Base-by-base conservation (phyloP, 2,888 invertebrate genomes). In the Oscheius sp. region DNA sequence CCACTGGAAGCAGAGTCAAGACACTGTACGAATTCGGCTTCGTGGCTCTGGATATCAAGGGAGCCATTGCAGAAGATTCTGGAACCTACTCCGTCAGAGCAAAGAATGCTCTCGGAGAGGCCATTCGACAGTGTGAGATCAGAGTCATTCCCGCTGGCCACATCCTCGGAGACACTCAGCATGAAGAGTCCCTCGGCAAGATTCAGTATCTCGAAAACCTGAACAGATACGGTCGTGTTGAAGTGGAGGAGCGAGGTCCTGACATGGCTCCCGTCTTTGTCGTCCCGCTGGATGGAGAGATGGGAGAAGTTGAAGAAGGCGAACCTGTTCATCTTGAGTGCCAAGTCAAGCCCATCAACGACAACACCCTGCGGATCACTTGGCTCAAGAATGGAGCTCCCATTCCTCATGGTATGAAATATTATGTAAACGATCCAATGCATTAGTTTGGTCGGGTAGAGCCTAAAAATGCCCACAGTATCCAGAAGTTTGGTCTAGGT, bases 341-440 rank as follows among this genome's bases (percentile, higher is more conserved):
- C 79, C 93, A 96, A 79, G 94, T 98, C 63, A 95, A 96, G 89
- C 98, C 97, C 0, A 94, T 96, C 90, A 95, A 94, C 89, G 98
- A 98, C 90, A 92, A 95, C 42, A 94, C 94, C 32, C 93, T 98
- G 93, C 93, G 88, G 70, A 90, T 92, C 48, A 96, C 90, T 90
- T 99, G 98, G 96, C 96, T 94, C 91, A 93, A 94, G 77, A 96
- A 99, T 90, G 96, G 95, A 55, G 93, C 94, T 89, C 94, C 95
- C 11, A 90, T 99, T 75, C 94, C 94, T 81, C 95, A 96, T 90
- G 96, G 97, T 82, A 93, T 89, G 11, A 21, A 21, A 21, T 21
- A 21, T 21, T 21, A 21, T 21, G 21, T 21, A 21, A 21, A 21
- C 21, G 21, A 21, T 21, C 21, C 21, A 21, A 21, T 21, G 21